Conservation (phyloP, 2,888 invertebrate genomes). For the Oligia strigilis region DNA sequence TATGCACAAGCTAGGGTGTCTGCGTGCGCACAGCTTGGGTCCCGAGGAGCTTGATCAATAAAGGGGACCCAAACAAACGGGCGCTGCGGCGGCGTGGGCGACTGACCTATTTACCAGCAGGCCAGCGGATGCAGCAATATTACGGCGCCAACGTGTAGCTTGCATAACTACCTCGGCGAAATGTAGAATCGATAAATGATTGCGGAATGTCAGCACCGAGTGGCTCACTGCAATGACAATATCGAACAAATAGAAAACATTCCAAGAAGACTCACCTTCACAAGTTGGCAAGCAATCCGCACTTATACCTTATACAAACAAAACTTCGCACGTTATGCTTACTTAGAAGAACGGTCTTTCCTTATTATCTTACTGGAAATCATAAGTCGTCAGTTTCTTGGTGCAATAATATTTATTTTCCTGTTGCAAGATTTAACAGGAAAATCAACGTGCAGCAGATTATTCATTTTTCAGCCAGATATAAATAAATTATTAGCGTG, state of each 20-base stretch:
- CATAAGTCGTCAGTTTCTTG: conserved; percentile 40
- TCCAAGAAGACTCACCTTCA: conserved; percentile 45
- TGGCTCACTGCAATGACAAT: conserved; percentile 36
- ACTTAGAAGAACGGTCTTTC: conserved; percentile 51
- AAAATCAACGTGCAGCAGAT: conserved; percentile 43
- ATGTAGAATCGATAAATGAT: conserved; percentile 41
- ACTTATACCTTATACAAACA: conserved; percentile 54
- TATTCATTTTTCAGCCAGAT: conserved; percentile 45
- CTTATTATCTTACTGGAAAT: conserved; percentile 65
- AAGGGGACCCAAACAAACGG: conserved; percentile 88
- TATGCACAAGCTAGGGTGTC: conserved; percentile 67
- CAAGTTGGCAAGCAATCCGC: conserved; percentile 22
- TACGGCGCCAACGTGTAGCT: conserved; percentile 65
- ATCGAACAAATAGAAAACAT: conserved; percentile 52
- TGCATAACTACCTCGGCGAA: conserved; percentile 54
- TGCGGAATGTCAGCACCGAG: conserved; percentile 24
- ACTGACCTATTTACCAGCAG: conserved; percentile 84
- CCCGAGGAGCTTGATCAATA: conserved; percentile 81
- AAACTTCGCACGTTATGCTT: conserved; percentile 31
- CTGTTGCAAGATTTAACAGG: conserved; percentile 58
- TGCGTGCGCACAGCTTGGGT: conserved; percentile 83
- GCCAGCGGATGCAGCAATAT: conserved; percentile 71
- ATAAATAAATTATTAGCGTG: conserved; percentile 33
- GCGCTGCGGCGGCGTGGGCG: conserved; percentile 82
- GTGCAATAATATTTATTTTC: conserved; percentile 52